phyloP scores from a whole-genome alignment of 2,113 vertebrate genomes.

The Calonectris borealis region DNA sequence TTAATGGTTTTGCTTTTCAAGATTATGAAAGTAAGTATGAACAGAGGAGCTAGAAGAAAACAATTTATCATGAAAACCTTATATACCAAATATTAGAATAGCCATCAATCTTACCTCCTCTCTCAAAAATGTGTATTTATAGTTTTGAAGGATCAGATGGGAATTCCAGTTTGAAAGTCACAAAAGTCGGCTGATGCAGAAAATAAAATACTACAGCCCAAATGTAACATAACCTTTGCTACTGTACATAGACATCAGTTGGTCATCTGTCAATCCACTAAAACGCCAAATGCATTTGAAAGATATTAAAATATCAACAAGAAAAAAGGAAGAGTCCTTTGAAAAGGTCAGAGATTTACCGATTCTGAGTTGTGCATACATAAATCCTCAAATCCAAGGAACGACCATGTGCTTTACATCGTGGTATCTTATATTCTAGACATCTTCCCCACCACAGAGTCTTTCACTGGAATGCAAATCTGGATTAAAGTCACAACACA shows the following conservation, averaged over 20 bases:
- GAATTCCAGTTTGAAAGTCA: background rate
- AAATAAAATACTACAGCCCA: background rate
- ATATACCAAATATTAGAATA: background rate
- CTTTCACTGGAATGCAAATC: background rate
- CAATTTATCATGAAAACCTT: background rate
- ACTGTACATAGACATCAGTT: background rate
- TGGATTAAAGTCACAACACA: background rate
- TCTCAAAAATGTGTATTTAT: background rate
- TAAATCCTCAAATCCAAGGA: background rate
- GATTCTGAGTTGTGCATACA: background rate
- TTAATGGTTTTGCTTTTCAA: constrained; percentile 2
- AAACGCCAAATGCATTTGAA: background rate
- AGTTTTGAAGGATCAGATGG: background rate
- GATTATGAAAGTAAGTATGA: constrained; percentile 4
- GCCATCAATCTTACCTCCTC: background rate
- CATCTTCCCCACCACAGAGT: background rate
- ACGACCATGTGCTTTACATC: background rate
- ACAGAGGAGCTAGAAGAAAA: background rate
- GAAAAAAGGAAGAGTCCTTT: background rate
- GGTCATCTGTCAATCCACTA: background rate
- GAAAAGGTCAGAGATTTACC: background rate
- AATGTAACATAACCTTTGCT: background rate
- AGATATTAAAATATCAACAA: background rate
- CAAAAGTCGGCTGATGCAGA: background rate
- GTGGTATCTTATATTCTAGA: background rate